Base-by-base conservation (phyloP, 2,888 invertebrate species). In the Argyresthia albistria region DNA sequence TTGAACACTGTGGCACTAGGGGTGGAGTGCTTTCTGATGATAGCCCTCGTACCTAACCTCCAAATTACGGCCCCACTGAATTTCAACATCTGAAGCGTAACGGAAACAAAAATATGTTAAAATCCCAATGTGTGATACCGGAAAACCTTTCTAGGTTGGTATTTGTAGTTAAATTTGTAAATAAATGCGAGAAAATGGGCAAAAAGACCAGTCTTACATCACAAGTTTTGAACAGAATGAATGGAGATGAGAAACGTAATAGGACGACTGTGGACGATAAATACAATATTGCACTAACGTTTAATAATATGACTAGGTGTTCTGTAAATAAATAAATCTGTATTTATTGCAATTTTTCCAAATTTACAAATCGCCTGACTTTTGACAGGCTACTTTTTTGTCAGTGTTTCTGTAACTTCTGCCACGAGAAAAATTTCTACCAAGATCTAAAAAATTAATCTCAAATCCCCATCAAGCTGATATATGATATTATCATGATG, bases 1-100 rank as follows among this genome's bases (percentile, higher is more conserved):
- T 91, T 94, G 14, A 94, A 93, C 46, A 94, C 94, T 10, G 95
- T 93, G 11, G 95, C 95, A 8, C 96, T 96, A 67, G 96, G 94
- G 39, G 68, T 68, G 0, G 81, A 76, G 57, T 80, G 84, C 55
- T 76, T 77, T 56, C 80, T 71, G 54, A 80, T 52, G 49, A 65
- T 65, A 11, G 75, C 69, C 62, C 81, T 70, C 54, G 77, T 69
- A 61, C 86, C 77, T 88, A 88, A 88, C 88, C 88, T 88, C 87
- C 79, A 86, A 84, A 86, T 70, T 46, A 83, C 65, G 60, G 73
- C 66, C 57, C 81, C 80, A 66, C 81, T 80, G 69, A 80, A 80
- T 73, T 87, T 88, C 70, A 88, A 76, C 88, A 88, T 88, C 88
- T 88, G 66, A 49, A 72, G 75, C 8, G 9, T 7, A 45, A 45